Conservation (phyloP, 2,888 invertebrate species). For the Caenorhabditis japonica region DNA sequence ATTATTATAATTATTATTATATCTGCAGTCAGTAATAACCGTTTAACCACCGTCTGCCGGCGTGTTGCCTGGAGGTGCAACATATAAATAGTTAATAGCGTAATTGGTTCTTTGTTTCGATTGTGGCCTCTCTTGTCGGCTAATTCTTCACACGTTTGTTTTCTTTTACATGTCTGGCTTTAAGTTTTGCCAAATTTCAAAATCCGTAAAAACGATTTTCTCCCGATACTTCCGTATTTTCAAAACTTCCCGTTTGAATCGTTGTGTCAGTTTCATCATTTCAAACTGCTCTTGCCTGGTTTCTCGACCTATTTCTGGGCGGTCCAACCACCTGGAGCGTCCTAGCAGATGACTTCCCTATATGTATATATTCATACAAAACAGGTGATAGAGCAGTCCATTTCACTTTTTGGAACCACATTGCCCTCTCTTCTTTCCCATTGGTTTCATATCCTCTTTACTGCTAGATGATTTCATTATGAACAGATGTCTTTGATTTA, state of each 20-base stretch:
- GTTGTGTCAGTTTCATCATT: constrained; percentile 6
- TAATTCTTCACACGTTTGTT: too few species aligned
- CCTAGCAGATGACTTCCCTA: constrained; percentile 34
- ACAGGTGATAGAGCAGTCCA: constrained; percentile 7
- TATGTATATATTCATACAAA: constrained; percentile 11
- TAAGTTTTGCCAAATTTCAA: constrained; percentile 8
- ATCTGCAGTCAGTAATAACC: constrained; percentile 45
- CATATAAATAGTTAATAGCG: constrained; percentile 50
- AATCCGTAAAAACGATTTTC: too few species aligned
- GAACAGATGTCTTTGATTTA: constrained; percentile 55
- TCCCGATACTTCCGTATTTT: constrained; percentile 7
- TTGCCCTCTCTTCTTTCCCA: constrained; percentile 15
- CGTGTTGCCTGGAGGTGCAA: constrained; percentile 21
- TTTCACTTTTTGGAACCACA: constrained; percentile 15
- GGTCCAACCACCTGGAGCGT: constrained; percentile 25
- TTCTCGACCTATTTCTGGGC: constrained; percentile 30
- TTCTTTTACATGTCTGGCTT: constrained; percentile 8
- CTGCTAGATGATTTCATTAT: constrained; percentile 49
- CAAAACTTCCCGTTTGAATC: neutral
- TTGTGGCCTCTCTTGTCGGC: constrained; percentile 32
- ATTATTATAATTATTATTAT: constrained; percentile 43
- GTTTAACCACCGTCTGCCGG: constrained; percentile 40
- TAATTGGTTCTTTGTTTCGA: constrained; percentile 56
- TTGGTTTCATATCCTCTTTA: constrained; percentile 45
- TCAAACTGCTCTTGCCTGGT: too few species aligned